phyloP scores from a whole-genome alignment of 2,888 invertebrate genomes.

The Drosophila mercatorum region DNA sequence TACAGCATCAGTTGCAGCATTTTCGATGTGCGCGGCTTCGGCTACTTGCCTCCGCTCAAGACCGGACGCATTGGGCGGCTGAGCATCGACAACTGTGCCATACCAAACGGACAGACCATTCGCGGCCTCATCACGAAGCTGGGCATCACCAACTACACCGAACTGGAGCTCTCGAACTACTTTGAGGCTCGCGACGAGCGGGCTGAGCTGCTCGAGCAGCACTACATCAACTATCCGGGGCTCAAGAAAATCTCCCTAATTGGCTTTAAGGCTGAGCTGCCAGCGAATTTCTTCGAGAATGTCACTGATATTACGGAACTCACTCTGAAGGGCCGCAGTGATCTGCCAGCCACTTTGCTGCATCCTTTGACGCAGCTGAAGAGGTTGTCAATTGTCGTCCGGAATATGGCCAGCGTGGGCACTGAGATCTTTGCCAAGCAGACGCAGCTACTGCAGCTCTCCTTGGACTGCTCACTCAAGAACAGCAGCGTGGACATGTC shows the following conservation, averaged over 20 bases:
- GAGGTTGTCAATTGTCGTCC: slow-evolving; percentile 56
- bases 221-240: slow-evolving; percentile 58
- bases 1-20: slow-evolving; percentile 60
- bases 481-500: slow-evolving; percentile 71
- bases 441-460: slow-evolving; percentile 46
- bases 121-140: slow-evolving; percentile 46
- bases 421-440: slow-evolving; percentile 66
- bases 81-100: slow-evolving; percentile 62
- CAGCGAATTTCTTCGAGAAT: slow-evolving; percentile 54
- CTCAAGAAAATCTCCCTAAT: slow-evolving; percentile 50
- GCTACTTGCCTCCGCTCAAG: slow-evolving; percentile 57
- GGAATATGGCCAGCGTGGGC: slow-evolving; percentile 62
- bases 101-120: slow-evolving; percentile 60
- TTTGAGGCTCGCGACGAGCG: slow-evolving; percentile 62
- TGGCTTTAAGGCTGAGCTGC: slow-evolving; percentile 55
- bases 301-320: slow-evolving; percentile 55
- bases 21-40: slow-evolving; percentile 67
- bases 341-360: slow-evolving; percentile 54
- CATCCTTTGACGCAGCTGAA: slow-evolving; percentile 55
- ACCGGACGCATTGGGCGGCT: slow-evolving; percentile 54
- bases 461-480: slow-evolving; percentile 61
- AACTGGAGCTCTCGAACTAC: slow-evolving; percentile 56
- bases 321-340: slow-evolving; percentile 56
- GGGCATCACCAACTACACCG: slow-evolving; percentile 64
- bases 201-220: slow-evolving; percentile 62